Percentiles rank a stretch among this genome's conserved stretches.
phyloP scores from a whole-genome alignment of 2,888 invertebrate species.

The Netelia melanura region DNA sequence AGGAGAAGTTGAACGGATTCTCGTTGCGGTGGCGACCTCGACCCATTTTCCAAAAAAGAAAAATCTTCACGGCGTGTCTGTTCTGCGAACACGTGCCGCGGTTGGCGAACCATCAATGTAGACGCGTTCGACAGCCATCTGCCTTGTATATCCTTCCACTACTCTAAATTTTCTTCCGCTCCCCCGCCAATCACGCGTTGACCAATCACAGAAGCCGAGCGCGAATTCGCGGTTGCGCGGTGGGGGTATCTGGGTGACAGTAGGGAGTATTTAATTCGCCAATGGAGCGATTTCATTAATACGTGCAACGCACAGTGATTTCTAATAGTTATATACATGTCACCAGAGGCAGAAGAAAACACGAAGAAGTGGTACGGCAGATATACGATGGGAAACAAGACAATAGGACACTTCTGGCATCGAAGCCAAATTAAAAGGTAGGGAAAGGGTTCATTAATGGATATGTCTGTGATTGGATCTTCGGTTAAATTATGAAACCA shows the following conservation, averaged over 20 bases:
- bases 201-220: neutral
- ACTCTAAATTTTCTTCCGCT: neutral
- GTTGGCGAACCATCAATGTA: neutral
- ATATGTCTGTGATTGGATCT: conserved; percentile 71
- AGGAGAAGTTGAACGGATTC: neutral
- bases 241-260: neutral
- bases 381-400: conserved; percentile 15
- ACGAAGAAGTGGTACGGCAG: neutral
- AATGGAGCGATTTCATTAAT: conserved; percentile 15
- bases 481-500: conserved; percentile 72
- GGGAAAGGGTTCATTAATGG: conserved; percentile 51
- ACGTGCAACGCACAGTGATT: neutral
- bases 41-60: neutral
- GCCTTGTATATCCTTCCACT: neutral
- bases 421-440: neutral
- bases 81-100: neutral
- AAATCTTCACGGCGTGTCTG: neutral
- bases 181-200: neutral
- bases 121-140: neutral
- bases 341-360: neutral
- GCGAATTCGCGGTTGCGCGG: neutral
- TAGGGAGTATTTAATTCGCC: conserved; percentile 31
- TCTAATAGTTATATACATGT: conserved; percentile 18
- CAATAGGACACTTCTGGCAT: conserved; percentile 8
- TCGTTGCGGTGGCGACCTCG: neutral